Evolutionary conservation across 2,888 invertebrate genomes (phyloP).

Genomic region (Liopterus haemorrhoidalis): DNA sequence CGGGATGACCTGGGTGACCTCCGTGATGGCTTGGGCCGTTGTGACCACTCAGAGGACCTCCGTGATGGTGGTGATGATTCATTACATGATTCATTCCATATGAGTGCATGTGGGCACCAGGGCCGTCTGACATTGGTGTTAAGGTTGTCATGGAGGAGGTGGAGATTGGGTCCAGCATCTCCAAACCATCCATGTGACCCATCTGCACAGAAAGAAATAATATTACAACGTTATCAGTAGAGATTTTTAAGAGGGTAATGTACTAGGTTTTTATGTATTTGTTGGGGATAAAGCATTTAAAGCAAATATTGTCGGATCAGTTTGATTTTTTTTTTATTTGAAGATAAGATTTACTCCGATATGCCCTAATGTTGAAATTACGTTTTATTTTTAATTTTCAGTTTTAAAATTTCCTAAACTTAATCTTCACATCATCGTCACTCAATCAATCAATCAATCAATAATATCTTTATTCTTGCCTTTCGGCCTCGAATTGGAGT

Average conservation of each 20-base stretch:
- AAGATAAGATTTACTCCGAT: no score
- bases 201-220: conserved; percentile 60
- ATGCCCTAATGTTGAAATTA: no score
- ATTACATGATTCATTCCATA: conserved; percentile 83
- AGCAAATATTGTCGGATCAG: no score
- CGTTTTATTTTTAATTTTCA: no score
- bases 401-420: no score
- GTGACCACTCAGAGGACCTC: conserved; percentile 53
- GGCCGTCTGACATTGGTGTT: conserved; percentile 82
- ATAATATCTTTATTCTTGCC: no score
- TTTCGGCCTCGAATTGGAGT: no score
- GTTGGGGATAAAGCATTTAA: no score
- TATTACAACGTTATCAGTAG: not conserved
- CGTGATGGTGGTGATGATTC: conserved; percentile 67
- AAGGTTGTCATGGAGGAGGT: conserved; percentile 85
- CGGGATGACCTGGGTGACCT: conserved; percentile 60
- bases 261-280: no score
- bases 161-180: conserved; percentile 81
- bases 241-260: not conserved
- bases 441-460: no score
- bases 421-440: no score
- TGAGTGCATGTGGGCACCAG: conserved; percentile 72
- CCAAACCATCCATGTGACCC: conserved; percentile 89
- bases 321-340: no score
- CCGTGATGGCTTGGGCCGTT: conserved; percentile 50